Percentiles rank a stretch among this genome's conserved stretches.
phyloP scores from a whole-genome alignment of 2,797 vertebrate genomes.

The Smutsia gigantea region DNA sequence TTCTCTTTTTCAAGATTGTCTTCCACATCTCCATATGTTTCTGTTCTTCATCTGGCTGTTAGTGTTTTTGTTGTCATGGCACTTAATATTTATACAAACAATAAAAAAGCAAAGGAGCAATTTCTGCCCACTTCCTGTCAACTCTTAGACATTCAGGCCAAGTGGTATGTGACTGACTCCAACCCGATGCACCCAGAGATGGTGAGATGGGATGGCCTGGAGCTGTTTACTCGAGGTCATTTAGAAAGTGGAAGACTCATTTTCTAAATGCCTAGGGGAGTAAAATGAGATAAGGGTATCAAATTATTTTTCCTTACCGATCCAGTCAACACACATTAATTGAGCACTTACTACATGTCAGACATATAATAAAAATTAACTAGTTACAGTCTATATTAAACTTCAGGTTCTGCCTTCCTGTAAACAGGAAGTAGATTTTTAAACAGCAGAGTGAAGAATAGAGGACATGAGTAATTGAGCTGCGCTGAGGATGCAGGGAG shows the following conservation, averaged over 20 bases:
- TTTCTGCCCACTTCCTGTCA: conserved; percentile 64
- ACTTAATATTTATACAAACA: conserved; percentile 71
- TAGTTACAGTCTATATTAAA: neutral
- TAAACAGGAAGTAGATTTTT: conserved; percentile 37
- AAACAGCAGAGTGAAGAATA: neutral
- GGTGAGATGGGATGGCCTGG: conserved; percentile 17
- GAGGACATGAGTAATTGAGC: neutral
- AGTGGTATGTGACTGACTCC: conserved; percentile 61
- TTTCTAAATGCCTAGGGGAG: neutral
- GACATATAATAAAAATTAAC: neutral
- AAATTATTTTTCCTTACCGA: conserved; percentile 27
- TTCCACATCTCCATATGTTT: conserved; percentile 64
- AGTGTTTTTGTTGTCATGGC: conserved; percentile 57
- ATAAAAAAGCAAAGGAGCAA: conserved; percentile 56
- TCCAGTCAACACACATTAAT: neutral
- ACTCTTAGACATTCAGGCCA: conserved; percentile 64
- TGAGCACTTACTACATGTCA: neutral
- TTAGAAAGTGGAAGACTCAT: neutral
- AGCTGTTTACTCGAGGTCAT: neutral
- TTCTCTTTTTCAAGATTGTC: neutral
- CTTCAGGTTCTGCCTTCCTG: neutral
- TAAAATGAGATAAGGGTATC: neutral
- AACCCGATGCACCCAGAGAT: conserved; percentile 19
- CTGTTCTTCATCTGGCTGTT: conserved; percentile 68
- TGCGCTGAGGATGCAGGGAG: neutral